These are phyloP conservation scores for Oconnorella tubifera DNA, from an alignment of 2,888 invertebrate genomes.

Conservation along the genomic window DNA sequence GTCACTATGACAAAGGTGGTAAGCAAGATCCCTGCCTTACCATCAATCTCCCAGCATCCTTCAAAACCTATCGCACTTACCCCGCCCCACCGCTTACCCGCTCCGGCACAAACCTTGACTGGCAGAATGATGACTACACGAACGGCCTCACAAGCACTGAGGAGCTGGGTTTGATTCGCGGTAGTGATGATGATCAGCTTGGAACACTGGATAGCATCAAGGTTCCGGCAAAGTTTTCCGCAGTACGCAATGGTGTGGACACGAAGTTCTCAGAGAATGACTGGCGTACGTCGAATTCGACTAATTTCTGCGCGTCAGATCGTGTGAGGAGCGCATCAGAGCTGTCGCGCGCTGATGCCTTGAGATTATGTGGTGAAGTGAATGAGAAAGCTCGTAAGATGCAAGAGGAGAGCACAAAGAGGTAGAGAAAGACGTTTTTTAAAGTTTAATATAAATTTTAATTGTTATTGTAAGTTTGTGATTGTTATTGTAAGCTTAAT, in stretches of 20 bases:
- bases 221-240: constrained; percentile 4
- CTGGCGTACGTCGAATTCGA: constrained; percentile 17
- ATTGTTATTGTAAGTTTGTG: not conserved
- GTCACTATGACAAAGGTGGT: not conserved
- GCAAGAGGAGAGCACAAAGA: constrained; percentile 17
- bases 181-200: too few relatives aligned
- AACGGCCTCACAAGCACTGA: not conserved
- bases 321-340: constrained; percentile 15
- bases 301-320: constrained; percentile 15
- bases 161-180: not conserved
- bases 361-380: constrained; percentile 14
- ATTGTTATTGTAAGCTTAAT: too few relatives aligned
- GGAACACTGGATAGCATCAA: not conserved
- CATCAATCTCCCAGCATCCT: not conserved
- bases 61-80: not conserved
- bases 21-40: not conserved
- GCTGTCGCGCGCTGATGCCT: constrained; percentile 17
- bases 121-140: not conserved
- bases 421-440: not conserved
- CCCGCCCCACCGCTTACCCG: not conserved
- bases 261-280: constrained; percentile 7
- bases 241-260: constrained; percentile 4
- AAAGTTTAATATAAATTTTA: not conserved
- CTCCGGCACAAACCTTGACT: not conserved
- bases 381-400: constrained; percentile 19